phyloP scores from a whole-genome alignment of 2,113 vertebrate genomes.

The Mobula birostris region DNA sequence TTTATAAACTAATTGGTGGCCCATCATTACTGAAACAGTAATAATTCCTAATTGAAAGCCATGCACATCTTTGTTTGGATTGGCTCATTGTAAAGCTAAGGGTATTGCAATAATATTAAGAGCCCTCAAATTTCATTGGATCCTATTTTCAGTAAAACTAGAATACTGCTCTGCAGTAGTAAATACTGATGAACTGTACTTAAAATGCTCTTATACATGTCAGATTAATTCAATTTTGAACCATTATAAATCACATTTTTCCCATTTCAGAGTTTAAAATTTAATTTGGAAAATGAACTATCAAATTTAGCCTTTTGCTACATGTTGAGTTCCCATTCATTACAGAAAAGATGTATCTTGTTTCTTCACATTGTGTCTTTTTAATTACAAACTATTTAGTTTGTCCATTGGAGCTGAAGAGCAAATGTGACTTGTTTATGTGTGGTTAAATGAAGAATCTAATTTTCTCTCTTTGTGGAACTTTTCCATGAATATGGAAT shows the following conservation, averaged over 20 bases:
- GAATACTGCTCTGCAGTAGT: slow-evolving; percentile 3
- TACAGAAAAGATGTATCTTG: neutral
- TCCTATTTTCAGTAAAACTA: slow-evolving; percentile 2
- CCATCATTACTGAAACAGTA: neutral
- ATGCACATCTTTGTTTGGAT: neutral
- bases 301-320: neutral
- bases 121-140: neutral
- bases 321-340: neutral
- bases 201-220: neutral
- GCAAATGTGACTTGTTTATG: neutral
- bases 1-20: neutral
- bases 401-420: neutral
- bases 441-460: neutral
- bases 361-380: neutral
- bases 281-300: neutral
- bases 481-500: neutral
- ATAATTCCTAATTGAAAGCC: neutral
- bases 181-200: slow-evolving; percentile 3
- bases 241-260: neutral
- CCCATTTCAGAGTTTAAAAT: neutral
- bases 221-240: neutral
- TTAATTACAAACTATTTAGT: neutral
- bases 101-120: neutral
- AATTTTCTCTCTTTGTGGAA: neutral
- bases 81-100: neutral